Evolutionary conservation across 2,888 invertebrate genomes (phyloP), one percentile per base, ranked within the genome.

Genomic region (Therioaphis trifolii): DNA sequence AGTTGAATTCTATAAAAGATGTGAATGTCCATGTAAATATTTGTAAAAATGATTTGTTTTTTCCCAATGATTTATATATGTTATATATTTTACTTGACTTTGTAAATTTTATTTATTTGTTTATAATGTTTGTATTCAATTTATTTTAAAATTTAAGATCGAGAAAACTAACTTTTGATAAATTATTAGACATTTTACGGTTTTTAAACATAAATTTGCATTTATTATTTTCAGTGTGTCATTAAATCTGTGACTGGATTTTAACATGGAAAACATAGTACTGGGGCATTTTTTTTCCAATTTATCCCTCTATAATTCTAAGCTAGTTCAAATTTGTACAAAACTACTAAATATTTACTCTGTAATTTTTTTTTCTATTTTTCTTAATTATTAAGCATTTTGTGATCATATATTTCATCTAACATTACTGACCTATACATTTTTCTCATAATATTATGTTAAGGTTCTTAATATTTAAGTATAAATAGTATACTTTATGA

Each of bases 211-310:
- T 72, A 61, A 29, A 58, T 71, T 80, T 71, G n/a, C n/a, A 71
- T 80, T 82, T 82, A 35, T 82, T 74, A 66, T 82, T 82, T 82
- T 82, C 82, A 82, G 82, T 74, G 72, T 49, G 74, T 63, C 72
- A 72, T 74, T 82, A 82, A 82, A 7, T 74, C 72, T 82, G 80
- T 35, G 61, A 72, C 82, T 49, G 74, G 82, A 74, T 74, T 82
- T 74, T 82, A 82, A 82, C 82, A 82, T 82, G 35, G 24, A 61
- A 63, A 63, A 74, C 49, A 82, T 27, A 74, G 18, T 49, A 82
- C 72, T 58, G 74, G 68, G 58, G 63, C 74, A 74, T 63, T 63
- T 49, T 72, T 49, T 72, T 49, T 71, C n/a, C 29, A 63, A 49
- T 46, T 58, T 46, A 71, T 58, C 43, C 15, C 46, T 46, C 61